A percentile compares a stretch with the other conserved stretches of the same genome.
phyloP scores from a whole-genome alignment of 2,888 invertebrate species.

The Scaeva pyrastri region DNA sequence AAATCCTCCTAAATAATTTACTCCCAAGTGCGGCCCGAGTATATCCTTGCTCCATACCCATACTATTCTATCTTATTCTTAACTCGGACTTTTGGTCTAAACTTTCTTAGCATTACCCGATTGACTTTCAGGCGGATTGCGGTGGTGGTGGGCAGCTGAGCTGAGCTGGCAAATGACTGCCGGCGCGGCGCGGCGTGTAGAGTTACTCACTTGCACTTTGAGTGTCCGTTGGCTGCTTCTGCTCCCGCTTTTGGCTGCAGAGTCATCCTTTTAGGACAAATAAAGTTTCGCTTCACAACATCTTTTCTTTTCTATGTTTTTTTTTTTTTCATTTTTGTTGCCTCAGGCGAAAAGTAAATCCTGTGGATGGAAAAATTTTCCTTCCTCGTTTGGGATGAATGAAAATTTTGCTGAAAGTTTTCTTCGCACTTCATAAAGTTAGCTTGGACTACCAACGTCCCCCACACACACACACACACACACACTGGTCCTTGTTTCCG shows the following conservation, averaged over 20 bases:
- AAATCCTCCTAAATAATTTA: conserved; percentile 80
- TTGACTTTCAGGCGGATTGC: conserved; percentile 69
- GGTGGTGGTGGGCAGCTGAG: conserved; percentile 55
- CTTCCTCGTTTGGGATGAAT: conserved; percentile 48
- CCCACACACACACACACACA: too few species aligned
- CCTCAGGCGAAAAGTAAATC: conserved; percentile 74
- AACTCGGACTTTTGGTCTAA: conserved; percentile 60
- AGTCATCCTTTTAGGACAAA: conserved; percentile 65
- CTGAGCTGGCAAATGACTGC: too few species aligned
- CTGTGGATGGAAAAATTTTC: conserved; percentile 76
- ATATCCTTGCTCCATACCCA: conserved; percentile 33
- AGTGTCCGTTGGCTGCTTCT: conserved; percentile 31
- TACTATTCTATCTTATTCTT: neutral
- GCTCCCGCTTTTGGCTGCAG: conserved; percentile 8
- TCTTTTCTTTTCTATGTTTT: conserved; percentile 24
- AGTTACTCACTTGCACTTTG: conserved; percentile 68
- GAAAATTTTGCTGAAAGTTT: conserved; percentile 70
- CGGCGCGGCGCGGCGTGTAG: conserved; percentile 32
- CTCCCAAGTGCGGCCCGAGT: conserved; percentile 69
- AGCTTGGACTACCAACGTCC: neutral
- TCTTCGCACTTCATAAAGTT: conserved; percentile 70
- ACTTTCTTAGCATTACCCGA: conserved; percentile 65
- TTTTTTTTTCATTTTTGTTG: conserved; percentile 18
- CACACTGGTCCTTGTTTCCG: neutral
- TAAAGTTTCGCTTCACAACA: conserved; percentile 63